Evolutionary conservation across 2,113 vertebrate species (phyloP), one percentile per base, ranked within the genome.

Genomic region (Xenus cinereus): DNA sequence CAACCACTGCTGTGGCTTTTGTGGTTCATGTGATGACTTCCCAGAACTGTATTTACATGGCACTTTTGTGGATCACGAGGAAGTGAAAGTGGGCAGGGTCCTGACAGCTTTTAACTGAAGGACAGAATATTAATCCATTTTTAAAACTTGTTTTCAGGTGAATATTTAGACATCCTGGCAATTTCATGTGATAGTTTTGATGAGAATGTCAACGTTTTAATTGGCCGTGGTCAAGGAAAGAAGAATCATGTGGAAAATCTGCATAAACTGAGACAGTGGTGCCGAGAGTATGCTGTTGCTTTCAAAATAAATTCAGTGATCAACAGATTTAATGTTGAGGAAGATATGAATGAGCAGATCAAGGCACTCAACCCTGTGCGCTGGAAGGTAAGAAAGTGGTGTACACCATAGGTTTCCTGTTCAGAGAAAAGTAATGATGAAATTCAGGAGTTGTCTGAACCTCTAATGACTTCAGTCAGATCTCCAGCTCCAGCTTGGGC

Each of bases 291-390:
- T 39, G 98, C 97, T 80, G 99, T 99, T 85, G 99, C 99, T 13
- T 99, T 99, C 97, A 99, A 99, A 96, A 98, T 99, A 92, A 99
- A 99, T 84, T 99, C 99, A 0, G 99, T 99, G 73, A 98, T 99
- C 90, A 99, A 99, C 95, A 98, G 98, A 39, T 99, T 98, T 96
- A 99, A 99, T 9, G 62, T 99, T 41, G 98, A 99, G 0, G 99
- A 99, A 94, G 98, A 99, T 75, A 99, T 99, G 99, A 96, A 89
- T 1, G 98, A 99, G 7, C 86, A 98, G 54, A 99, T 99, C 75
- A 71, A 51, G 24, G 85, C 91, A 14, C 98, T 99, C 23, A 98
- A 96, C 87, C 99, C 99, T 1, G 98, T 99, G 73, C 99, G 99
- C 93, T 99, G 99, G 99, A 99, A 99, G 98, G 99, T 99, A 95